Conservation (phyloP, 1,140 invertebrate genomes). For the Apis mellifera region DNA sequence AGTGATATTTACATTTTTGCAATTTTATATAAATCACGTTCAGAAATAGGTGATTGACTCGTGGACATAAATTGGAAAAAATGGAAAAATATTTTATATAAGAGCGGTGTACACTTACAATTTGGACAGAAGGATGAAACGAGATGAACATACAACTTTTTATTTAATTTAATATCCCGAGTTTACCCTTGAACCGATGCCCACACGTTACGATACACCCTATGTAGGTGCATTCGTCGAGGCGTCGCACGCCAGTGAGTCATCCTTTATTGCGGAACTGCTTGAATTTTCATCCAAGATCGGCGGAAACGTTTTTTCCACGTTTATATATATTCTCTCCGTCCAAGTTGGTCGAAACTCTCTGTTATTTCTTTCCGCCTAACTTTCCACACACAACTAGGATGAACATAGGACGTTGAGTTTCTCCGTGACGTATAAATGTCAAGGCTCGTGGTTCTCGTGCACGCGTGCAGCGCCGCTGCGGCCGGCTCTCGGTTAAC, state of each 20-base stretch:
- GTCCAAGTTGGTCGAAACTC: not conserved
- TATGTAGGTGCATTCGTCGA: slow-evolving; percentile 7
- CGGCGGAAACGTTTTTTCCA: slow-evolving; percentile 39
- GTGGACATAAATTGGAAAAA: no score
- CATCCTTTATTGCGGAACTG: slow-evolving; percentile 43
- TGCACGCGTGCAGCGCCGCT: slow-evolving; percentile 35
- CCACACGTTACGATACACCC: slow-evolving; percentile 6
- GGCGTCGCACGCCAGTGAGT: slow-evolving; percentile 33
- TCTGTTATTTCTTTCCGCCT: not conserved
- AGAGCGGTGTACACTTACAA: no score
- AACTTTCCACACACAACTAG: not conserved
- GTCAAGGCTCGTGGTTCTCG: slow-evolving; percentile 41
- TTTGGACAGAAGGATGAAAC: not conserved
- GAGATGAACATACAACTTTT: not conserved
- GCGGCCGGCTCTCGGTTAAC: slow-evolving; percentile 29
- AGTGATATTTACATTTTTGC: not conserved
- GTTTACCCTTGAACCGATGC: not conserved
- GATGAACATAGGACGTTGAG: slow-evolving; percentile 14
- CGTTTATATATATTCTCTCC: not conserved
- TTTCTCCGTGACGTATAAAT: slow-evolving; percentile 51
- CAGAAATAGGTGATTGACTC: no score
- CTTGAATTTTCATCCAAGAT: slow-evolving; percentile 36
- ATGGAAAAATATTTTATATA: not conserved
- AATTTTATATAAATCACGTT: no score
- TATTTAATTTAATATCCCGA: not conserved